Percentiles rank a stretch among this genome's conserved stretches.
These are phyloP conservation scores for Phalacrocorax brasilianus DNA, from an alignment of 2,113 vertebrate species.

Conservation along the genomic window DNA sequence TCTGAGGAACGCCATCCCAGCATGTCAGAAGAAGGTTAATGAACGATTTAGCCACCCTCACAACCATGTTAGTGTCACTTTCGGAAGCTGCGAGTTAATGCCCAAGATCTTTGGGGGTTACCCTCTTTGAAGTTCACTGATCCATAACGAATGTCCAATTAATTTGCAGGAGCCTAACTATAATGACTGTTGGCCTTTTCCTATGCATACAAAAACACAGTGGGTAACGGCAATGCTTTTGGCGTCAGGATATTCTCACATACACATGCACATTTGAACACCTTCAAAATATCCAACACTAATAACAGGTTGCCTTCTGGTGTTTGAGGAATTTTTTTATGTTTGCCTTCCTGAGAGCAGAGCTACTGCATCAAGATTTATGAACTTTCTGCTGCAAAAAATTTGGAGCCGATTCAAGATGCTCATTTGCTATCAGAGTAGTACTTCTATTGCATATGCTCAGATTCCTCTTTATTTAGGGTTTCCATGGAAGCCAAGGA, in stretches of 20 bases:
- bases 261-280: neutral
- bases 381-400: constrained; percentile 3
- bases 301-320: neutral
- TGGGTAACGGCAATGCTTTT: constrained; percentile 11
- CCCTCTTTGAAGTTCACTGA: constrained; percentile 67
- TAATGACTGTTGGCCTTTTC: constrained; percentile 67
- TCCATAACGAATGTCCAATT: constrained; percentile 69
- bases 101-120: constrained; percentile 53
- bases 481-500: constrained; percentile 53
- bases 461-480: constrained; percentile 43
- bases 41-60: constrained; percentile 40
- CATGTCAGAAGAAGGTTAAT: constrained; percentile 53
- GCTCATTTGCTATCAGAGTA: constrained; percentile 25
- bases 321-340: neutral
- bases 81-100: constrained; percentile 59
- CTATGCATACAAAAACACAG: constrained; percentile 37
- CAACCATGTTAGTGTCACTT: constrained; percentile 57
- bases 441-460: constrained; percentile 7
- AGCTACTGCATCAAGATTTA: neutral
- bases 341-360: neutral
- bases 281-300: neutral
- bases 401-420: constrained; percentile 12
- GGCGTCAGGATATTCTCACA: neutral
- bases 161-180: constrained; percentile 63
- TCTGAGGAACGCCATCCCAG: neutral